Conservation (phyloP, 1,140 invertebrate genomes). For the Drosophila athabasca region DNA sequence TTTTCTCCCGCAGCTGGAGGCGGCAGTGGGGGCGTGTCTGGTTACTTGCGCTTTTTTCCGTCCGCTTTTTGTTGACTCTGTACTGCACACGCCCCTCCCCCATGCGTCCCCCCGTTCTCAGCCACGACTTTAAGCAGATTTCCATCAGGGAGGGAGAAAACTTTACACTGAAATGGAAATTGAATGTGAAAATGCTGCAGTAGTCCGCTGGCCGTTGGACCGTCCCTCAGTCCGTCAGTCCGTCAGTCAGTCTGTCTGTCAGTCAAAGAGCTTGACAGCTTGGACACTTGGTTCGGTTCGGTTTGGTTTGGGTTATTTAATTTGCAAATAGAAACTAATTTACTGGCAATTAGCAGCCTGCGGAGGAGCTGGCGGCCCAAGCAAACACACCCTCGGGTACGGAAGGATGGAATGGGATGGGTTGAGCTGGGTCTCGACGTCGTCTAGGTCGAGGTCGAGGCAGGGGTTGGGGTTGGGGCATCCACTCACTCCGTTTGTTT, state of each 20-base stretch:
- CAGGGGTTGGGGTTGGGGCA: background rate
- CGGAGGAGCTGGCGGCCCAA: slow-evolving; percentile 16
- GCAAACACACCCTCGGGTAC: slow-evolving; percentile 12
- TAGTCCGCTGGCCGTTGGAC: slow-evolving; percentile 20
- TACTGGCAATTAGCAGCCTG: slow-evolving; percentile 46
- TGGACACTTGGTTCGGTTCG: slow-evolving; percentile 29
- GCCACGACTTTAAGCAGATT: slow-evolving; percentile 38
- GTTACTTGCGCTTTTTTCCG: slow-evolving; percentile 50
- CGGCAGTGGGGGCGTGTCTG: slow-evolving; percentile 26
- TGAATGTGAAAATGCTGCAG: slow-evolving; percentile 47
- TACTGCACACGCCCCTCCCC: background rate
- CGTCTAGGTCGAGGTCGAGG: background rate
- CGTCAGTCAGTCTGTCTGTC: background rate
- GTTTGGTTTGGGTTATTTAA: slow-evolving; percentile 43
- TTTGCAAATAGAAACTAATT: slow-evolving; percentile 56
- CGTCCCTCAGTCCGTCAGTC: too few relatives aligned
- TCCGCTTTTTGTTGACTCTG: slow-evolving; percentile 36
- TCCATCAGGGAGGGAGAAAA: slow-evolving; percentile 23
- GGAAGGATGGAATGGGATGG: too few relatives aligned
- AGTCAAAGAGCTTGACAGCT: slow-evolving; percentile 50
- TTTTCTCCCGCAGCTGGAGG: slow-evolving; percentile 21
- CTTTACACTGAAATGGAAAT: slow-evolving; percentile 47
- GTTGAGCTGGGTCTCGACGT: background rate
- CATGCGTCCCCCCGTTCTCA: slow-evolving; percentile 1
- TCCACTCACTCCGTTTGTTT: slow-evolving; percentile 22